These are phyloP conservation scores for Myodes glareolus DNA, from an alignment of 2,113 vertebrate genomes.

Conservation along the genomic window DNA sequence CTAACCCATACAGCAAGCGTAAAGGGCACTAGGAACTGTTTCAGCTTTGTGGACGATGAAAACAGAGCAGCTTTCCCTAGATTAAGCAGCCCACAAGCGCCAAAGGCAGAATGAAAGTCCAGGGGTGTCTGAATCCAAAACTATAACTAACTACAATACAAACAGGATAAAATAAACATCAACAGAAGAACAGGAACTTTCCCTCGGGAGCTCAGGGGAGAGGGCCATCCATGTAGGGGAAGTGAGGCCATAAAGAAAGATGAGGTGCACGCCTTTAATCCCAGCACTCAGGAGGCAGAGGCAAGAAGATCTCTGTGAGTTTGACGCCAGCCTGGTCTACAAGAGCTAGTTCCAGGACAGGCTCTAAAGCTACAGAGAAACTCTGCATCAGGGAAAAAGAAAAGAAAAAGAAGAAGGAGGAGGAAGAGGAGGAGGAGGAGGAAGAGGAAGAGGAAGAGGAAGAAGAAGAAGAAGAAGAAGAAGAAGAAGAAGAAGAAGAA, in stretches of 20 bases:
- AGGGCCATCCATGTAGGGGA: background rate
- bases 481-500: too few relatives aligned
- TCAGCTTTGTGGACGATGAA: background rate
- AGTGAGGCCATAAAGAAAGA: background rate
- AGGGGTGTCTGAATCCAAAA: background rate
- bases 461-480: too few relatives aligned
- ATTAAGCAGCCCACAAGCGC: background rate
- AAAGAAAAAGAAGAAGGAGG: fast-evolving
- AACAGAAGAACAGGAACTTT: background rate
- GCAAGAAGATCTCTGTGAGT: too few relatives aligned
- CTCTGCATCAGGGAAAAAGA: too few relatives aligned
- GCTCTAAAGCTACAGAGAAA: too few relatives aligned
- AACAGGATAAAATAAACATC: background rate
- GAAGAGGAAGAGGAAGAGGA: too few relatives aligned
- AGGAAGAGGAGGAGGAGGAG: background rate
- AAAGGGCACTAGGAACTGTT: background rate
- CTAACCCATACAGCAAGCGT: background rate
- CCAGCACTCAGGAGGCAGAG: too few relatives aligned
- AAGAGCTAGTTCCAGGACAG: too few relatives aligned
- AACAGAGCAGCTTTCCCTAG: background rate
- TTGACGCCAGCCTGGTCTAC: too few relatives aligned
- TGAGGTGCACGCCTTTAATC: too few relatives aligned
- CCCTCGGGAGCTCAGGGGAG: background rate
- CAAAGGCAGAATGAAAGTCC: too few relatives aligned
- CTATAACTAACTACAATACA: background rate